These are phyloP conservation scores for Phragmatobia fuliginosa DNA, from an alignment of 2,888 invertebrate species.

Conservation along the genomic window DNA sequence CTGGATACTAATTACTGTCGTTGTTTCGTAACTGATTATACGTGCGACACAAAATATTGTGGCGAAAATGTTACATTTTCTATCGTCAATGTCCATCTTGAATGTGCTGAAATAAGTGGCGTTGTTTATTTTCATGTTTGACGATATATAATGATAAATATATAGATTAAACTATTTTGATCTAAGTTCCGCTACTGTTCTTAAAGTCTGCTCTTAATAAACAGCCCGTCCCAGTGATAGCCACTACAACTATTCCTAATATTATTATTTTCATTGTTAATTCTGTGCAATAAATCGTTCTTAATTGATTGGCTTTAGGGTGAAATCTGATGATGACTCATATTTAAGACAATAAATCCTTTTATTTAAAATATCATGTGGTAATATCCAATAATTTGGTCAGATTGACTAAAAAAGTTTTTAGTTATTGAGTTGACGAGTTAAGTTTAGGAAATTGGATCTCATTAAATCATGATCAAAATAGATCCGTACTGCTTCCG, in stretches of 20 bases:
- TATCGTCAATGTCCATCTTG: not conserved
- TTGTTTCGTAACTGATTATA: not conserved
- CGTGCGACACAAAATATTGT: not conserved
- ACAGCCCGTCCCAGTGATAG: not conserved
- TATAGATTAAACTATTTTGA: not conserved
- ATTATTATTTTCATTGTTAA: not conserved
- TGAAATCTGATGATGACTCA: too few relatives aligned
- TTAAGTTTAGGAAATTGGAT: conserved; percentile 11
- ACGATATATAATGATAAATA: too few relatives aligned
- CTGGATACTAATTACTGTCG: not conserved
- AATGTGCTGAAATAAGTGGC: conserved; percentile 14
- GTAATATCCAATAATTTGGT: too few relatives aligned
- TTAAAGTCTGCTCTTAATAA: not conserved
- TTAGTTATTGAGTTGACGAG: too few relatives aligned
- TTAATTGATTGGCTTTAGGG: not conserved
- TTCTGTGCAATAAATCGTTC: not conserved
- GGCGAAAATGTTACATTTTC: not conserved
- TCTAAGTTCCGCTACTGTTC: not conserved
- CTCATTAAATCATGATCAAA: conserved; percentile 20
- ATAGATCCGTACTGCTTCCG: conserved; percentile 36
- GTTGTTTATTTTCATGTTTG: conserved; percentile 28
- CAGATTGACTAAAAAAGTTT: too few relatives aligned
- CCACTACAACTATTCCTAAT: not conserved
- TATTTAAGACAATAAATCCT: too few relatives aligned
- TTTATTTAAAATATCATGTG: not conserved